Conservation (phyloP, 1,140 invertebrate genomes). For the Chironomus striatipennis region DNA sequence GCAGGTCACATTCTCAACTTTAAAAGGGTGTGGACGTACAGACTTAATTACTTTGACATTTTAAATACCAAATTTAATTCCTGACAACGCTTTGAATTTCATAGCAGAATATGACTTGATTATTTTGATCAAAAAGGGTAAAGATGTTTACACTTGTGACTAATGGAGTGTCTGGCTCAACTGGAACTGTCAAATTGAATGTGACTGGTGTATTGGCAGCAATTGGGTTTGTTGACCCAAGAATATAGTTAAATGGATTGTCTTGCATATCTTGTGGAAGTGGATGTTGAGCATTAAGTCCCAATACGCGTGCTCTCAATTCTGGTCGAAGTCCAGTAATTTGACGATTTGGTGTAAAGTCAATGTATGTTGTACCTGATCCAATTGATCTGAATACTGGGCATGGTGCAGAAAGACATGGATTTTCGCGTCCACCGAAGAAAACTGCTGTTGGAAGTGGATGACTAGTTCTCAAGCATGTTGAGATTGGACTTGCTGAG, state of each 20-base stretch:
- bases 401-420: neutral
- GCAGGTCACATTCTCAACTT: no score
- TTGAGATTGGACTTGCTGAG: neutral
- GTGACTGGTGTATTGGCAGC: neutral
- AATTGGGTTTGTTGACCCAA: neutral
- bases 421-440: neutral
- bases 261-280: neutral
- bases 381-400: neutral
- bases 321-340: neutral
- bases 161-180: neutral
- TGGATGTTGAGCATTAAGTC: neutral
- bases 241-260: neutral
- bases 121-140: slow-evolving; percentile 2
- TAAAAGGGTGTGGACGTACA: no score
- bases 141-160: neutral
- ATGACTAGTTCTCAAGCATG: neutral
- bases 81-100: neutral
- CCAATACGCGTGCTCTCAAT: neutral
- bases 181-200: neutral
- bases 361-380: neutral
- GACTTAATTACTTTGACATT: no score
- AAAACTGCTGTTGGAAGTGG: neutral
- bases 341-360: neutral
- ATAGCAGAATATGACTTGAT: slow-evolving; percentile 1
- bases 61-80: neutral